phyloP scores from a whole-genome alignment of 2,888 invertebrate species.

The Hemicrepidius hirtus region DNA sequence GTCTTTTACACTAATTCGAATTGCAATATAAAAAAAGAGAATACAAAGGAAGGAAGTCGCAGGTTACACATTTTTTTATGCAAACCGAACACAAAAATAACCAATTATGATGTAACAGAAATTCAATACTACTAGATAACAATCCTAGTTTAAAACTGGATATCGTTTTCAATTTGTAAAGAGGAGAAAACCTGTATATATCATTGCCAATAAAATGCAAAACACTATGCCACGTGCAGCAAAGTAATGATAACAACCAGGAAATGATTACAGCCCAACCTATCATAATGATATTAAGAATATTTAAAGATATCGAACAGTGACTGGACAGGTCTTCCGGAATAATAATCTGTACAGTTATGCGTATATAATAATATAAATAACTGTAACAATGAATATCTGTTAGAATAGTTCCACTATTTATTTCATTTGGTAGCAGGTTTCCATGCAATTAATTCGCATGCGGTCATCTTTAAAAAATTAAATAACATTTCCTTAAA shows the following conservation, averaged over 20 bases:
- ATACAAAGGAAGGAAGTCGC: constrained; percentile 5
- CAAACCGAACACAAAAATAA: constrained; percentile 4
- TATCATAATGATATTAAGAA: neutral
- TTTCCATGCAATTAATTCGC: neutral
- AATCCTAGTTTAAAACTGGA: too few species aligned
- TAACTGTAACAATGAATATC: constrained; percentile 19
- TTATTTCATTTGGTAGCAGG: neutral
- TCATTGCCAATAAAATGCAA: neutral
- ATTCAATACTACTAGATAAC: too few species aligned
- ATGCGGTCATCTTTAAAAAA: too few species aligned
- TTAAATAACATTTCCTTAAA: too few species aligned
- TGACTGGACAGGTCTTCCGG: neutral
- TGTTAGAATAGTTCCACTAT: neutral
- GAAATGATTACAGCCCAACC: neutral
- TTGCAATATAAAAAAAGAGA: too few species aligned
- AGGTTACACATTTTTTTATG: constrained; percentile 6
- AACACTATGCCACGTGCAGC: neutral
- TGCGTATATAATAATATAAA: constrained; percentile 12
- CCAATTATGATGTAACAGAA: constrained; percentile 11
- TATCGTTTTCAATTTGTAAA: too few species aligned
- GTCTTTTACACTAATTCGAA: neutral
- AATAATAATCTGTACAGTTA: constrained; percentile 14
- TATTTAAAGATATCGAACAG: constrained; percentile 1
- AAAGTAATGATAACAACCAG: constrained; percentile 4
- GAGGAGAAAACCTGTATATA: too few species aligned